A percentile compares a stretch with the other conserved stretches of the same genome.
phyloP scores from a whole-genome alignment of 2,888 invertebrate genomes.

The Hedya salicella region DNA sequence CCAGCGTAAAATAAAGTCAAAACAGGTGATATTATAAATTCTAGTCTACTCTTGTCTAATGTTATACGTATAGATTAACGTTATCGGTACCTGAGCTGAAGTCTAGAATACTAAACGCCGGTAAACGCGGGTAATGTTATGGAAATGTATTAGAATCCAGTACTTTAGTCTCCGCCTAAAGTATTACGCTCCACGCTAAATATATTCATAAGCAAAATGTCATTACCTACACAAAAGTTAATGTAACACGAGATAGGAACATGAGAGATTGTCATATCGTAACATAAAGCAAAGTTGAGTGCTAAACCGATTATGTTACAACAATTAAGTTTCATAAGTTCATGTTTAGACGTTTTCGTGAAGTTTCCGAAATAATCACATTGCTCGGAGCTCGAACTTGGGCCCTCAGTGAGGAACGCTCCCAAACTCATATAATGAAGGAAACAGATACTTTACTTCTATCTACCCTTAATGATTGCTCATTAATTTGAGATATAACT shows the following conservation, averaged over 20 bases:
- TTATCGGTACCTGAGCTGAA: neutral
- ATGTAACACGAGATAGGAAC: slow-evolving; percentile 32
- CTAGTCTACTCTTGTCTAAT: neutral
- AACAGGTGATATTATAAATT: neutral
- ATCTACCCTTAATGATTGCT: slow-evolving; percentile 54
- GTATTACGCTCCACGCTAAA: slow-evolving; percentile 4
- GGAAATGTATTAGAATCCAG: slow-evolving; percentile 5
- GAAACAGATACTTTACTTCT: slow-evolving; percentile 57
- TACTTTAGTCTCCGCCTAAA: neutral
- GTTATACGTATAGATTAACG: slow-evolving; percentile 6
- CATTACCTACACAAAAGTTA: slow-evolving; percentile 34
- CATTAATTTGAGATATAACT: slow-evolving; percentile 50
- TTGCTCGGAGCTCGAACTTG: slow-evolving; percentile 69
- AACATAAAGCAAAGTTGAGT: slow-evolving; percentile 65
- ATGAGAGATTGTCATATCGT: slow-evolving; percentile 56
- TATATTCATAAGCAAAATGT: slow-evolving; percentile 22
- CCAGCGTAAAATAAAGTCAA: neutral
- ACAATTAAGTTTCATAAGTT: slow-evolving; percentile 76
- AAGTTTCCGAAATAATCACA: slow-evolving; percentile 76
- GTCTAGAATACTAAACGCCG: neutral
- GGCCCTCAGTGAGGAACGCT: slow-evolving; percentile 55
- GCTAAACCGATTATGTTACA: slow-evolving; percentile 73
- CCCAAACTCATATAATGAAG: slow-evolving; percentile 58
- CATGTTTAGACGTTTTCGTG: slow-evolving; percentile 76
- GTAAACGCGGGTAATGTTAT: neutral